Evolutionary conservation across 2,888 invertebrate species (phyloP).

Genomic region (Perizoma flavofasciatum): DNA sequence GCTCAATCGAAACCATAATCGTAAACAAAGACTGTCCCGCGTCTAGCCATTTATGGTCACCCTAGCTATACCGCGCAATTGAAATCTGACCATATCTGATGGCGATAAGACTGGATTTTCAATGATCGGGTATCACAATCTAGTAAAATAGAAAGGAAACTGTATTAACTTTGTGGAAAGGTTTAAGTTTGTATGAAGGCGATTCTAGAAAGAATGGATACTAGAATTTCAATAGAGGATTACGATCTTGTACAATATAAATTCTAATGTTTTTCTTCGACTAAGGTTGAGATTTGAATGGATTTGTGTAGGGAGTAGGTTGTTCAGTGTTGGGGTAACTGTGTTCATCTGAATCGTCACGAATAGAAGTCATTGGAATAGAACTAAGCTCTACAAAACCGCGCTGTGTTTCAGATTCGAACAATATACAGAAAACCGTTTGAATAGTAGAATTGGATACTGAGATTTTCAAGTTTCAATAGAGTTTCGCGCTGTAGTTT

Average conservation of each 20-base stretch:
- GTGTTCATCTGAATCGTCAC: slow-evolving; percentile 23
- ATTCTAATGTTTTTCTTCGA: slow-evolving; percentile 1
- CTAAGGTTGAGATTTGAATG: slow-evolving; percentile 10
- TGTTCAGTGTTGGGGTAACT: slow-evolving; percentile 13
- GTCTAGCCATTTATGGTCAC: slow-evolving; percentile 12
- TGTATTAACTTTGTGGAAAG: slow-evolving; percentile 17
- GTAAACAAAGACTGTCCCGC: slow-evolving; percentile 8
- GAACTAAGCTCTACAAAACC: slow-evolving; percentile 17
- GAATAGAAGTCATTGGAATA: slow-evolving; percentile 15
- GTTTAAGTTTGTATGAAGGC: slow-evolving; percentile 19
- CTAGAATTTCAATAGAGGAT: slow-evolving; percentile 10
- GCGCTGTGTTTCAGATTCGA: slow-evolving; percentile 12
- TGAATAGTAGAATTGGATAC: neutral
- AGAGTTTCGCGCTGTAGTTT: no score
- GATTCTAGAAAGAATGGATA: neutral
- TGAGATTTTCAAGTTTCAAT: neutral
- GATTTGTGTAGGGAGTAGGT: neutral
- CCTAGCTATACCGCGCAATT: slow-evolving; percentile 10
- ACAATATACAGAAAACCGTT: slow-evolving; percentile 5
- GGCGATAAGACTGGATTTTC: slow-evolving; percentile 14
- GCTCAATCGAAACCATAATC: neutral
- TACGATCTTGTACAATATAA: slow-evolving; percentile 11
- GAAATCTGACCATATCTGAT: slow-evolving; percentile 17
- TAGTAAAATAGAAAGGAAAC: slow-evolving; percentile 20
- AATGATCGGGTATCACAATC: slow-evolving; percentile 13